Evolutionary conservation across 1,140 invertebrate species (phyloP).

Genomic region (Drosophila ananassae): DNA sequence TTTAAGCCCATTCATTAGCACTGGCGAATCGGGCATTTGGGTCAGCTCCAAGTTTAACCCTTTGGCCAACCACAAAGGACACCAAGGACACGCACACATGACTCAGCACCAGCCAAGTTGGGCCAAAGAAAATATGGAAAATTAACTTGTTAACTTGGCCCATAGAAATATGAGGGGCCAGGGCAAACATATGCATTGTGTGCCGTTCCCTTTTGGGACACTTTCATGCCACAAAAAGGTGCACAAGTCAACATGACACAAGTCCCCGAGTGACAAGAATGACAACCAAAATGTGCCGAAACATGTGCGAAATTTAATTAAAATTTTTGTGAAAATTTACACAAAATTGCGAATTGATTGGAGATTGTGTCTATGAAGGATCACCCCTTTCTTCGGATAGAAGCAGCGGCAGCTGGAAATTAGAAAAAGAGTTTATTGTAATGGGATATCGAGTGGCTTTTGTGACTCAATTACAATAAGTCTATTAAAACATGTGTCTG

Average conservation of each 20-base stretch:
- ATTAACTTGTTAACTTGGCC: constrained; percentile 75
- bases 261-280: constrained; percentile 17
- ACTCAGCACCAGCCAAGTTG: constrained; percentile 59
- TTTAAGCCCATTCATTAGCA: constrained; percentile 14
- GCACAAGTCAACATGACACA: constrained; percentile 69
- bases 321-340: constrained; percentile 58
- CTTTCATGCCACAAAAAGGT: constrained; percentile 63
- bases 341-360: constrained; percentile 18
- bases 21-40: not conserved
- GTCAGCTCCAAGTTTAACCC: constrained; percentile 11
- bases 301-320: constrained; percentile 74
- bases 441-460: constrained; percentile 70
- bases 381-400: constrained; percentile 41
- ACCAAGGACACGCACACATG: constrained; percentile 13
- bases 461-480: constrained; percentile 82
- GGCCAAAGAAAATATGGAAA: constrained; percentile 79
- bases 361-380: not conserved
- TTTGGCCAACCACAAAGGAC: constrained; percentile 23
- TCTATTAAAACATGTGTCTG: constrained; percentile 77
- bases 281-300: constrained; percentile 34
- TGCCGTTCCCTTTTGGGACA: constrained; percentile 72
- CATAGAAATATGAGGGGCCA: constrained; percentile 36
- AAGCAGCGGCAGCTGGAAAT: constrained; percentile 40
- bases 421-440: constrained; percentile 62
- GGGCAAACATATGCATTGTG: constrained; percentile 68